Conservation (phyloP, 2,888 invertebrate genomes). For the Thysanoteuthis rhombus region DNA sequence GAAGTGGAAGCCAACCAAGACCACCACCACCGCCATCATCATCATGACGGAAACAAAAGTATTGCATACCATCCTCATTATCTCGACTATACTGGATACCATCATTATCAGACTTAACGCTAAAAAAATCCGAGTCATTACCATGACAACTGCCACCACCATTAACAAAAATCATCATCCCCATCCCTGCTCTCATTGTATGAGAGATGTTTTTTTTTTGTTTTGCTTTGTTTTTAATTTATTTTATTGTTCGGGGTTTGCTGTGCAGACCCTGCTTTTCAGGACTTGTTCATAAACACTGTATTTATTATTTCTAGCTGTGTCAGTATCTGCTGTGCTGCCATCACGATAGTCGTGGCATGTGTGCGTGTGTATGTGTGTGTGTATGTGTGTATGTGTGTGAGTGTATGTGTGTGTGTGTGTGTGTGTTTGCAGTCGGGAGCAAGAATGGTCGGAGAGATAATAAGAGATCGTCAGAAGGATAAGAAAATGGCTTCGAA, state of each 20-base stretch:
- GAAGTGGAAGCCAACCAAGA: background rate
- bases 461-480: no score
- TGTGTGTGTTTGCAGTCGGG: background rate
- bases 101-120: background rate
- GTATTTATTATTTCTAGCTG: no score
- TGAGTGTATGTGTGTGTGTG: background rate
- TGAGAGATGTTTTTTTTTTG: background rate
- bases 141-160: background rate
- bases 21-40: background rate
- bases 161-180: background rate
- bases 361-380: no score
- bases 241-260: background rate
- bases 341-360: no score
- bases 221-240: background rate
- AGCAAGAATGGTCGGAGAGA: background rate
- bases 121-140: background rate
- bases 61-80: background rate
- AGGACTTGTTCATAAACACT: no score
- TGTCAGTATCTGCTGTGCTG: no score
- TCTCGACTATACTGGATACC: background rate
- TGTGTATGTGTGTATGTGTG: background rate
- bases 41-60: background rate
- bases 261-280: no score
- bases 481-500: no score
- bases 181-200: background rate